These are phyloP conservation scores for Rotaria socialis DNA, from an alignment of 2,888 invertebrate species.

Conservation along the genomic window DNA sequence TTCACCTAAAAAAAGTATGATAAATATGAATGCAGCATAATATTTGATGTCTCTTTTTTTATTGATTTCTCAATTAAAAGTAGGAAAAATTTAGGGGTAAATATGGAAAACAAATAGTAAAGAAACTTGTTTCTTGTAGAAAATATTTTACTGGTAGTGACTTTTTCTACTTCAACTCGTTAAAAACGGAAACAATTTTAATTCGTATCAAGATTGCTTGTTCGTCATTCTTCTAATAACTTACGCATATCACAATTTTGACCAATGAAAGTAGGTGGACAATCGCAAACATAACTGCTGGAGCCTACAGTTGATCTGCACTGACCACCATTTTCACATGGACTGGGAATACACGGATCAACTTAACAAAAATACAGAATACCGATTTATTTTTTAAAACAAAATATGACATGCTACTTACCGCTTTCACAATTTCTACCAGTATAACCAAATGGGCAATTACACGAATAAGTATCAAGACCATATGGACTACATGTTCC, in stretches of 20 bases:
- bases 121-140: too few species aligned
- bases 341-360: constrained; percentile 41
- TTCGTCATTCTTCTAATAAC: too few species aligned
- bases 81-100: too few species aligned
- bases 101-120: too few species aligned
- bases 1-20: background rate
- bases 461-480: constrained; percentile 46
- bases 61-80: too few species aligned
- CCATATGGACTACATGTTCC: constrained; percentile 48
- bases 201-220: too few species aligned
- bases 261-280: background rate
- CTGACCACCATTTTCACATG: constrained; percentile 37
- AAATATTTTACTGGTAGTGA: too few species aligned
- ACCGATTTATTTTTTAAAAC: too few species aligned
- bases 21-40: background rate
- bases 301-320: background rate
- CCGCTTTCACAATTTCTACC: constrained; percentile 45
- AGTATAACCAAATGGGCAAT: constrained; percentile 48
- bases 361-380: background rate
- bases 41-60: too few species aligned
- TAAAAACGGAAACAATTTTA: too few species aligned
- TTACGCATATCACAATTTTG: background rate
- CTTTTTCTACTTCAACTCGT: too few species aligned
- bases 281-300: background rate
- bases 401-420: background rate